A percentile compares a stretch with the other conserved stretches of the same genome.
These are phyloP conservation scores for Conopomorpha cramerella DNA, from an alignment of 1,140 invertebrate species.

Conservation along the genomic window DNA sequence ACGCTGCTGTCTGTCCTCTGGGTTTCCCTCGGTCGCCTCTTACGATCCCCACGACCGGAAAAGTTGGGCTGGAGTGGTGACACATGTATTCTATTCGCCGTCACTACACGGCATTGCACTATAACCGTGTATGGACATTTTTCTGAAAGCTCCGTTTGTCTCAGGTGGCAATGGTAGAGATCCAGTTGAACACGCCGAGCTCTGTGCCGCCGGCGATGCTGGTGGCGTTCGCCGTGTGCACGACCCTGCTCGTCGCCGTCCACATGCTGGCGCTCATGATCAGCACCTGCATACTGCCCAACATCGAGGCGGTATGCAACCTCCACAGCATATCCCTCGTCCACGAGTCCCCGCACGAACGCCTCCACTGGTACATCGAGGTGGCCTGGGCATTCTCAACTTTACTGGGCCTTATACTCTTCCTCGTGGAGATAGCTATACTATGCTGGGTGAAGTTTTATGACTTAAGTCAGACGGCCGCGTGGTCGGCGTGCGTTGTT, in stretches of 20 bases:
- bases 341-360: conserved; percentile 85
- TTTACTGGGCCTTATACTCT: conserved; percentile 88
- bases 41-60: too few relatives aligned
- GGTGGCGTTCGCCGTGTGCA: conserved; percentile 93
- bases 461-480: conserved; percentile 72
- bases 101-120: too few relatives aligned
- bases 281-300: conserved; percentile 96
- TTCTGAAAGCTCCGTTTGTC: too few relatives aligned
- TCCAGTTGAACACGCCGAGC: conserved; percentile 73
- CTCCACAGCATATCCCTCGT: conserved; percentile 83
- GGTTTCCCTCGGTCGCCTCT: too few relatives aligned
- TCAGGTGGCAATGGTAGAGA: conserved; percentile 96
- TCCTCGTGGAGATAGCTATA: conserved; percentile 93
- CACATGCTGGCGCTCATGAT: conserved; percentile 99
- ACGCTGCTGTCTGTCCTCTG: too few relatives aligned
- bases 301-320: conserved; percentile 89
- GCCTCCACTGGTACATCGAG: conserved; percentile 93
- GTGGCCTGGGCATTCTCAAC: conserved; percentile 97
- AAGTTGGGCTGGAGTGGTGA: too few relatives aligned
- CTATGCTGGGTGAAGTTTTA: conserved; percentile 94
- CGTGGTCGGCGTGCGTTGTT: conserved; percentile 88
- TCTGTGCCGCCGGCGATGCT: conserved; percentile 81
- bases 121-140: too few relatives aligned
- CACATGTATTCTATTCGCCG: too few relatives aligned
- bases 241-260: conserved; percentile 93